These are phyloP conservation scores for Abramis brama DNA, from an alignment of 2,113 vertebrate genomes.

Conservation along the genomic window DNA sequence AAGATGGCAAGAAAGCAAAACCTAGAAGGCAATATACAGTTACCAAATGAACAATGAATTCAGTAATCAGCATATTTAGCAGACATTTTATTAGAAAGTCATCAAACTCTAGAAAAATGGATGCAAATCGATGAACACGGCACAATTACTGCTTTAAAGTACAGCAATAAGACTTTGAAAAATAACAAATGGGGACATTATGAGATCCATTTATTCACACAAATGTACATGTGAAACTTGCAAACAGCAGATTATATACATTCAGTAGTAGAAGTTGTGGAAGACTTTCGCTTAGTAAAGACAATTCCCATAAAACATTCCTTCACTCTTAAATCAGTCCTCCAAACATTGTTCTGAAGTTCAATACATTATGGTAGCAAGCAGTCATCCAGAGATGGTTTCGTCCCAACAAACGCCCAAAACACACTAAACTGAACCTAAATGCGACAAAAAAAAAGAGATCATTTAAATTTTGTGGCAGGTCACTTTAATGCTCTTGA, in stretches of 20 bases:
- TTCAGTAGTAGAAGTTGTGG: slow-evolving; percentile 70
- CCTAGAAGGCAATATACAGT: neutral
- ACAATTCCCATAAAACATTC: slow-evolving; percentile 49
- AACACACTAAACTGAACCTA: slow-evolving; percentile 39
- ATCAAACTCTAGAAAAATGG: slow-evolving; percentile 37
- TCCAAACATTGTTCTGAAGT: slow-evolving; percentile 20
- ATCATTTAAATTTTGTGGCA: neutral
- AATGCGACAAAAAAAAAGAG: slow-evolving; percentile 16
- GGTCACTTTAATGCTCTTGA: slow-evolving; percentile 24
- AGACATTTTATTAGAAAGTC: slow-evolving; percentile 45
- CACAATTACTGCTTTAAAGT: slow-evolving; percentile 14
- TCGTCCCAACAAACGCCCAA: slow-evolving; percentile 36
- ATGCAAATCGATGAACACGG: slow-evolving; percentile 25
- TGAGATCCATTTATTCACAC: slow-evolving; percentile 70
- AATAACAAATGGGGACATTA: slow-evolving; percentile 34
- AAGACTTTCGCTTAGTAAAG: slow-evolving; percentile 65
- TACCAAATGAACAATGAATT: neutral
- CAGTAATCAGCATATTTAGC: neutral
- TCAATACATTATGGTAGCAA: slow-evolving; percentile 27
- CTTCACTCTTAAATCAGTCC: slow-evolving; percentile 35
- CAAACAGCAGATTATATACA: slow-evolving; percentile 67
- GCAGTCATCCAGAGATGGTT: neutral
- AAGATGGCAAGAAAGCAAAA: neutral
- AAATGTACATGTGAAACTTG: slow-evolving; percentile 63
- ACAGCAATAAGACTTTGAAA: slow-evolving; percentile 10